Percentiles rank a stretch among this genome's conserved stretches.
Conservation (phyloP, 2,797 vertebrate species). For the Poecilia gillii region DNA sequence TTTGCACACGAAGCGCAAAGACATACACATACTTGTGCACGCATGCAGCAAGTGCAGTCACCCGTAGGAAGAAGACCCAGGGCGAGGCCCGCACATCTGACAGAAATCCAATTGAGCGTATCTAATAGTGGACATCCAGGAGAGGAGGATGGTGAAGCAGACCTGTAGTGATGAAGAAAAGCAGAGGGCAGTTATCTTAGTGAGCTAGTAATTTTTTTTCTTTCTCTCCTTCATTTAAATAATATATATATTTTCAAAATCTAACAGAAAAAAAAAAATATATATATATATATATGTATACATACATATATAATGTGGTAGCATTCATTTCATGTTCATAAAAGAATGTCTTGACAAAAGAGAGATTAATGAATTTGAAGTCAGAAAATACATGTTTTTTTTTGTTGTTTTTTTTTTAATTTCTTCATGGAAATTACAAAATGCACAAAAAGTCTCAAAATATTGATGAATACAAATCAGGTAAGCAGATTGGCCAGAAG, state of each 20-base stretch:
- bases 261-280: too few species aligned
- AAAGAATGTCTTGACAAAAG: neutral
- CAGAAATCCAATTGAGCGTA: conserved; percentile 83
- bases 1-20: conserved; percentile 15
- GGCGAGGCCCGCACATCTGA: conserved; percentile 80
- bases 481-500: neutral
- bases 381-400: neutral
- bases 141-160: conserved; percentile 68
- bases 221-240: conserved; percentile 24
- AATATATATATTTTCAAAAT: conserved; percentile 41
- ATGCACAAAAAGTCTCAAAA: neutral
- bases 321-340: conserved; percentile 18
- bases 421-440: neutral
- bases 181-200: conserved; percentile 65
- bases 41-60: conserved; percentile 73
- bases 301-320: neutral
- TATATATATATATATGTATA: too few species aligned
- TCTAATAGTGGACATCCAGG: conserved; percentile 81
- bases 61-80: conserved; percentile 80
- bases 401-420: too few species aligned
- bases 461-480: neutral
- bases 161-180: conserved; percentile 76
- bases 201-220: conserved; percentile 37
- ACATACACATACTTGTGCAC: conserved; percentile 32
- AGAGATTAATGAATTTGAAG: neutral